These are phyloP conservation scores for Nicator chloris DNA, from an alignment of 2,113 vertebrate genomes.

Conservation along the genomic window DNA sequence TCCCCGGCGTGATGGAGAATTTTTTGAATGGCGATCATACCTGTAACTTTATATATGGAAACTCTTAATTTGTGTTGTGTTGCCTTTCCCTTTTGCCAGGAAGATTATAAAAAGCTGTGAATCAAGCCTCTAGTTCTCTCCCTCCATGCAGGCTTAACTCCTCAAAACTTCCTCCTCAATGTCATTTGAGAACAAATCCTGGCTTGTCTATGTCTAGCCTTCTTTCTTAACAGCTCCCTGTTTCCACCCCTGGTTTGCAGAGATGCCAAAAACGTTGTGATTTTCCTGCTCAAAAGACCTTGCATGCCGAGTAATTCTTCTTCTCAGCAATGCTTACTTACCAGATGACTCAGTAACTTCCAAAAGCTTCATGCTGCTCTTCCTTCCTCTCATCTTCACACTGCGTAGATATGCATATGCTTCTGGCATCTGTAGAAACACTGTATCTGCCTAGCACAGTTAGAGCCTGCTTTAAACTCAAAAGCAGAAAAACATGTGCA, in stretches of 20 bases:
- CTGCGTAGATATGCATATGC: slow-evolving; percentile 5
- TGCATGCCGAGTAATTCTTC: not conserved
- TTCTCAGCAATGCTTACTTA: slow-evolving; percentile 9
- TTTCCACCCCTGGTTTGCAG: slow-evolving; percentile 2
- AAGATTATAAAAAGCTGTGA: not conserved
- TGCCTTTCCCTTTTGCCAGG: not conserved
- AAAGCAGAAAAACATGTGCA: not conserved
- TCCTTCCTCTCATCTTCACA: slow-evolving; percentile 18
- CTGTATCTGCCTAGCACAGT: not conserved
- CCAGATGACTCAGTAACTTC: slow-evolving; percentile 39
- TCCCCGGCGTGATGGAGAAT: not conserved
- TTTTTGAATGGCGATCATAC: not conserved
- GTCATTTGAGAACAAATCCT: not conserved
- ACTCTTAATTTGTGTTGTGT: not conserved
- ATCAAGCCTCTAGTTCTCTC: not conserved
- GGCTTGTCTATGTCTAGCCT: not conserved
- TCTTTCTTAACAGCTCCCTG: not conserved
- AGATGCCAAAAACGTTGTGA: not conserved
- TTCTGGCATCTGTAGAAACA: slow-evolving; percentile 41
- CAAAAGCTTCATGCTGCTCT: slow-evolving; percentile 31
- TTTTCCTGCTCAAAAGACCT: not conserved
- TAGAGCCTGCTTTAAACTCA: not conserved
- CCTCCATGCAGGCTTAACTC: not conserved
- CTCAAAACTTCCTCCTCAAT: not conserved
- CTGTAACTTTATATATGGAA: not conserved